Evolutionary conservation across 2,888 invertebrate genomes (phyloP).

Genomic region (Deilephila porcellus): DNA sequence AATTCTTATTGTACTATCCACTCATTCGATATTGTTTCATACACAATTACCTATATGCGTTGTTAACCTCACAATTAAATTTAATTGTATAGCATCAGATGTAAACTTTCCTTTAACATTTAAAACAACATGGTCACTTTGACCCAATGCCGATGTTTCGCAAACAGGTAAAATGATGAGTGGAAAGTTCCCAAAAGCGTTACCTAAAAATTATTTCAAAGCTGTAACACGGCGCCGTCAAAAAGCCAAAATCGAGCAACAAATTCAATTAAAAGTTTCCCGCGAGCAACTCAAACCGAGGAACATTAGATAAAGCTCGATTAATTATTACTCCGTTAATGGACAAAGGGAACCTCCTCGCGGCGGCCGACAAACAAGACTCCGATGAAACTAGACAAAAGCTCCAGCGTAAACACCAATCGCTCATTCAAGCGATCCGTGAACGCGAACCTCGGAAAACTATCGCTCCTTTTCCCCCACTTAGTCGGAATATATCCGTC

Average conservation of each 20-base stretch:
- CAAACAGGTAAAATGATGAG: constrained; percentile 56
- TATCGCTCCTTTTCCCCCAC: constrained; percentile 67
- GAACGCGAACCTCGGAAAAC: constrained; percentile 64
- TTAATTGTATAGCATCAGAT: neutral
- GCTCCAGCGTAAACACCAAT: constrained; percentile 75
- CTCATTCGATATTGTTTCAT: neutral
- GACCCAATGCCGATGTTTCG: constrained; percentile 40
- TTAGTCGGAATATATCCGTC: constrained; percentile 68
- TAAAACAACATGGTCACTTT: constrained; percentile 40
- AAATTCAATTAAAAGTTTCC: constrained; percentile 82
- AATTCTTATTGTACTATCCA: neutral
- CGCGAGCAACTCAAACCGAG: constrained; percentile 70
- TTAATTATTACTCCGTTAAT: constrained; percentile 78
- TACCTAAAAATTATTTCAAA: constrained; percentile 67
- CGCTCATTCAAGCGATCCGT: constrained; percentile 72
- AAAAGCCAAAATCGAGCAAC: constrained; percentile 75
- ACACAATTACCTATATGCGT: neutral
- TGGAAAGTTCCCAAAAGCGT: constrained; percentile 55
- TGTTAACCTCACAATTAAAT: neutral
- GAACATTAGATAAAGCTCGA: constrained; percentile 75
- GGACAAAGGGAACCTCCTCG: constrained; percentile 73
- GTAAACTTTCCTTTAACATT: constrained; percentile 30
- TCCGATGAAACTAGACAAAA: constrained; percentile 74
- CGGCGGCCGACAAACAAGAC: constrained; percentile 74
- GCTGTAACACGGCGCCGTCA: constrained; percentile 65